Conservation (phyloP, 2,888 invertebrate genomes). For the Drosophila heteroneura region DNA sequence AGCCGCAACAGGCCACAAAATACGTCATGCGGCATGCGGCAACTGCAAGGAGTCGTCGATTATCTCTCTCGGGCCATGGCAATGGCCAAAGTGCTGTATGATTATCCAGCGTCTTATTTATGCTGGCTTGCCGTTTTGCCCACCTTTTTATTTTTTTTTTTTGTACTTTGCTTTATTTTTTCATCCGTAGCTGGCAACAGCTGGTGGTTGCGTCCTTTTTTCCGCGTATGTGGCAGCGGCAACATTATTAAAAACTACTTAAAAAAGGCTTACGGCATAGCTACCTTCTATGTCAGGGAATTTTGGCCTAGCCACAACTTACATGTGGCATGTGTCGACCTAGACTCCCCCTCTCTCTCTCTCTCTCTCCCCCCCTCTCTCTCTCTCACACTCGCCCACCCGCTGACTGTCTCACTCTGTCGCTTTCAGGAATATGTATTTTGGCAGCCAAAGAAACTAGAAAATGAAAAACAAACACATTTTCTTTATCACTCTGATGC, state of each 20-base stretch:
- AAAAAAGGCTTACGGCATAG: constrained; percentile 64
- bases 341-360: background rate
- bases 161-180: constrained; percentile 1
- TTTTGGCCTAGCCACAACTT: constrained; percentile 7
- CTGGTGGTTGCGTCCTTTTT: constrained; percentile 51
- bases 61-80: constrained; percentile 25
- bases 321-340: constrained; percentile 14
- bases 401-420: background rate
- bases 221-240: constrained; percentile 64
- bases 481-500: constrained; percentile 61
- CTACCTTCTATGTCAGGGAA: constrained; percentile 20
- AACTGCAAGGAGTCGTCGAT: constrained; percentile 37
- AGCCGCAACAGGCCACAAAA: constrained; percentile 20
- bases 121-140: constrained; percentile 42
- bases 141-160: constrained; percentile 7
- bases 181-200: constrained; percentile 41
- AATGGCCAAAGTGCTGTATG: constrained; percentile 11
- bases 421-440: constrained; percentile 20
- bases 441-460: constrained; percentile 57
- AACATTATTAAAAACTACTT: constrained; percentile 73
- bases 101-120: constrained; percentile 49
- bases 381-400: background rate
- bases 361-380: background rate
- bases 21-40: constrained; percentile 1
- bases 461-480: constrained; percentile 77